Conservation (phyloP, 2,888 invertebrate species). For the Acleris cristana region DNA sequence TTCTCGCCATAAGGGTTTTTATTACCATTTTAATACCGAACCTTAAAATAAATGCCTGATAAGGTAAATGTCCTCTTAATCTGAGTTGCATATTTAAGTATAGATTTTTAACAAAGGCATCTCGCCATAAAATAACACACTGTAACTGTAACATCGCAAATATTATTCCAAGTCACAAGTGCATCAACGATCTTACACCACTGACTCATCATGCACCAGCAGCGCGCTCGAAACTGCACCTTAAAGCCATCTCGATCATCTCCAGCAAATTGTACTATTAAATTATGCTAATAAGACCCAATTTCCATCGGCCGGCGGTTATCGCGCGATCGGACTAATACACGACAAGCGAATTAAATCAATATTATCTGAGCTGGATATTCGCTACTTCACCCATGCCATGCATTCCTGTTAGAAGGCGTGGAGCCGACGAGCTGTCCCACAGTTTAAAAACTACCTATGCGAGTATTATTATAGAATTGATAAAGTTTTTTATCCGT, state of each 20-base stretch:
- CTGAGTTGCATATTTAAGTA: too few species aligned
- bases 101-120: too few species aligned
- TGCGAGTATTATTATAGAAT: too few species aligned
- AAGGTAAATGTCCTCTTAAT: too few species aligned
- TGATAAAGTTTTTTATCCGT: too few species aligned
- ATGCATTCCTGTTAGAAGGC: slow-evolving; percentile 43
- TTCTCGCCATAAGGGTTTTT: too few species aligned
- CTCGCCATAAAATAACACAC: too few species aligned
- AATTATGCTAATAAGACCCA: slow-evolving; percentile 58
- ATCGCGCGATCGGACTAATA: slow-evolving; percentile 50
- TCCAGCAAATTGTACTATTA: slow-evolving; percentile 47
- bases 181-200: slow-evolving; percentile 9
- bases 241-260: slow-evolving; percentile 41
- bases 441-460: not conserved
- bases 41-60: too few species aligned
- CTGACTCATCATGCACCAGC: slow-evolving; percentile 21
- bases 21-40: too few species aligned
- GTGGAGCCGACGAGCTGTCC: slow-evolving; percentile 40
- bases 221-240: slow-evolving; percentile 38
- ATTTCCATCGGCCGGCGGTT: slow-evolving; percentile 44
- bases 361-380: slow-evolving; percentile 55
- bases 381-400: slow-evolving; percentile 49
- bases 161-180: slow-evolving; percentile 35
- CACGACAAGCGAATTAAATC: slow-evolving; percentile 49
- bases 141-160: slow-evolving; percentile 15